Evolutionary conservation across 2,113 vertebrate species (phyloP), one percentile per base, ranked within the genome.

Genomic region (Tonatia bakeri): DNA sequence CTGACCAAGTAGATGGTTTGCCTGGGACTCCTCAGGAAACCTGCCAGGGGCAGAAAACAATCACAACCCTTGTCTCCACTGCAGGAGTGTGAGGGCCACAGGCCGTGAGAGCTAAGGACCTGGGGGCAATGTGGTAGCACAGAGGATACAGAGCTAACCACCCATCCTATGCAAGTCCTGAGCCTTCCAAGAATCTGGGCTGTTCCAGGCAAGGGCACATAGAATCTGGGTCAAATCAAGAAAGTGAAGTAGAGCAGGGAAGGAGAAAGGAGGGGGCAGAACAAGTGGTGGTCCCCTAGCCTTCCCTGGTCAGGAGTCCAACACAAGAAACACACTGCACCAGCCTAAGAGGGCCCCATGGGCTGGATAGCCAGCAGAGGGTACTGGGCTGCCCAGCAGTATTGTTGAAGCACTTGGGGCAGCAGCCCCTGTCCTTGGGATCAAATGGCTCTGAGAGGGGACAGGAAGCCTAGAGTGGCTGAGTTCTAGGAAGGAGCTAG

Each of bases 391-490:
- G 36, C 67, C 13, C 12, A 31, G 16, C 19, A 40, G 5, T 33
- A 24, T 7, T 9, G 36, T 4, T 1, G 7, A 73, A 50, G 31
- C 2, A 6, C 4, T 1, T 16, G 38, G 59, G 45, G 15, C 17
- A 56, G 24, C 40, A 56, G 7, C 11, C 40, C n/a, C 61, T 80
- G 56, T 33, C 28, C 56, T 82, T 43, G 28, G 56, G 33, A 31
- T 80, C n/a, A 20, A 22, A 31, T 28, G 67, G 40, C 50, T 92
- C 67, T 40, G 36, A 76, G 70, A 64, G 15, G 73, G 31, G 75
- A 28, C 6, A n/a, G 26, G 52, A 77, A 59, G 22, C 54, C 28
- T 1, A 4, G 31, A 52, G 47, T 20, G 12, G 20, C 50, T 2
- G 28, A 17, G 43, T 13, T 24, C 64, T 0, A 0, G 61, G 38